Evolutionary conservation across 37 sponge, comb jelly and placozoan species (phyloP).

Genomic region (Cliona cf. orientalis): DNA sequence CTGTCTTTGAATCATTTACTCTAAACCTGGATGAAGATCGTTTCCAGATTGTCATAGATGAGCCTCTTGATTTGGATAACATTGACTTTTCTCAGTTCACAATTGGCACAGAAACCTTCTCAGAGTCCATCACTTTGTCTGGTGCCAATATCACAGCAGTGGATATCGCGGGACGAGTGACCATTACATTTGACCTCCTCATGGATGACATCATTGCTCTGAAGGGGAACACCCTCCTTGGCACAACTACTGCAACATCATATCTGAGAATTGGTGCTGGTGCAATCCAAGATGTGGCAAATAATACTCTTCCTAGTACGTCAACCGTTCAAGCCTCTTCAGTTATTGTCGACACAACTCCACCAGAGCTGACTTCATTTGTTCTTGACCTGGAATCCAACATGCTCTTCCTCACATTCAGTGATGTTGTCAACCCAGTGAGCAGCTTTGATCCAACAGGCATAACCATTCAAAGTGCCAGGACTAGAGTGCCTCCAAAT

Average conservation of each 20-base stretch:
- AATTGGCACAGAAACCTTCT: conserved; percentile 25
- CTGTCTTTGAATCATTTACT: conserved; percentile 55
- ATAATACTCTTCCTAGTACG: conserved; percentile 3
- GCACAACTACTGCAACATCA: conserved; percentile 37
- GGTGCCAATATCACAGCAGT: conserved; percentile 35
- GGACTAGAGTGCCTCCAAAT: conserved; percentile 19
- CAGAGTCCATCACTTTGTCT: conserved; percentile 35
- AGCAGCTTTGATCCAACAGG: conserved; percentile 81
- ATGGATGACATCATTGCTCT: conserved; percentile 55
- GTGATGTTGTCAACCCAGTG: conserved; percentile 78
- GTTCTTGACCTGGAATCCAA: conserved; percentile 62
- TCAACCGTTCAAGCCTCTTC: conserved; percentile 9
- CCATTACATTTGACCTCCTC: conserved; percentile 40
- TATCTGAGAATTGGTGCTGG: conserved; percentile 26
- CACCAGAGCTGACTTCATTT: conserved; percentile 61
- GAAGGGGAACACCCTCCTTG: conserved; percentile 50
- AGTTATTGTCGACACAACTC: conserved; percentile 59
- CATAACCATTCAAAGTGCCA: conserved; percentile 74
- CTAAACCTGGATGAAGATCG: conserved; percentile 65
- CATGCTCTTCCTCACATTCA: conserved; percentile 70
- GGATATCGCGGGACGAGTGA: conserved; percentile 15
- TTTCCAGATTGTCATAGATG: conserved; percentile 69
- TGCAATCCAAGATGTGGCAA: conserved; percentile 54
- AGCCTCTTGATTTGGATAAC: conserved; percentile 62
- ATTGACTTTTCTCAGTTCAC: conserved; percentile 43